Evolutionary conservation across 2,888 invertebrate genomes (phyloP).

Genomic region (Crossocerus cetratus): DNA sequence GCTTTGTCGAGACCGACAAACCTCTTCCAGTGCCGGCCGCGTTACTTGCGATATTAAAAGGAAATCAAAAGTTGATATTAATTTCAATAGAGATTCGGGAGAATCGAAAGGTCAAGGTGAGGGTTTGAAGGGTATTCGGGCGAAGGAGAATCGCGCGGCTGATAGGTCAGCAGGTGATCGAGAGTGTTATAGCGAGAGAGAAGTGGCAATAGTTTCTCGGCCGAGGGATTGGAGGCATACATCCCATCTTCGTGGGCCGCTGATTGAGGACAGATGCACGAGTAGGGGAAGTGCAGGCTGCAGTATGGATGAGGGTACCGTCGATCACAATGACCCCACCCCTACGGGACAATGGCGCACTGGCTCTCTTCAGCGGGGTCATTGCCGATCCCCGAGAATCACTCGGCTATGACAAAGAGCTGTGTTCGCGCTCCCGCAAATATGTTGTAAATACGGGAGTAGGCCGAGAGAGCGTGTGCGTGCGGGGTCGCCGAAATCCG

Average conservation of each 20-base stretch:
- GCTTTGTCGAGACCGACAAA: neutral
- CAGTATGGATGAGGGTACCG: conserved; percentile 69
- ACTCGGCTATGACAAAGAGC: conserved; percentile 71
- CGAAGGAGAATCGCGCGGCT: neutral
- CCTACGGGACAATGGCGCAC: conserved; percentile 69
- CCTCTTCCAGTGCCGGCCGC: neutral
- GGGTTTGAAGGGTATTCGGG: neutral
- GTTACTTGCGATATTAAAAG: neutral
- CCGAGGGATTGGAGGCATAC: conserved; percentile 56
- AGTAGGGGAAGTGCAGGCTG: conserved; percentile 69
- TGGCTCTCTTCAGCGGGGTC: conserved; percentile 60
- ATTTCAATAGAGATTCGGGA: neutral
- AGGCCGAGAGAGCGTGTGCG: conserved; percentile 22
- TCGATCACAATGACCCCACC: conserved; percentile 71
- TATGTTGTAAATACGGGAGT: conserved; percentile 67
- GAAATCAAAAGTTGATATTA: neutral
- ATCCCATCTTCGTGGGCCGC: conserved; percentile 73
- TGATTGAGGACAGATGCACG: conserved; percentile 77
- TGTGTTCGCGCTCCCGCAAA: conserved; percentile 74
- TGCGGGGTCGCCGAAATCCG: neutral
- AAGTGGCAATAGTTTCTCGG: conserved; percentile 66
- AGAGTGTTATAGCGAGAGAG: neutral
- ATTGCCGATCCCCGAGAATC: conserved; percentile 65
- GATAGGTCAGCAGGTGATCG: neutral
- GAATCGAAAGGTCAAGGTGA: neutral